Percentiles rank a stretch among this genome's conserved stretches.
These are phyloP conservation scores for Polylopha cassiicola DNA, from an alignment of 2,888 invertebrate genomes.

Conservation along the genomic window DNA sequence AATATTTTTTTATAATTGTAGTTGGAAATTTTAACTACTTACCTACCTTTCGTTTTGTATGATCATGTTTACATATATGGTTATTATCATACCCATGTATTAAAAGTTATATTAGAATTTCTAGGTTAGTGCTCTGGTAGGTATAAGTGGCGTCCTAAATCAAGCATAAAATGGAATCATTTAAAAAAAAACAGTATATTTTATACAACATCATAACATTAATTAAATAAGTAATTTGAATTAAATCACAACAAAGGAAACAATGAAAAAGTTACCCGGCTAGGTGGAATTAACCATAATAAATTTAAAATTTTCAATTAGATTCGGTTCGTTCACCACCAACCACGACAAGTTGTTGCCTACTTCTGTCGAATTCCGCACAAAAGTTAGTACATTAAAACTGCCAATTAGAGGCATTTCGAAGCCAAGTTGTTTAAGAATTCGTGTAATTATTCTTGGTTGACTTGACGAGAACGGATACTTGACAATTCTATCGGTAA, in stretches of 20 bases:
- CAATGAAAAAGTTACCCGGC: slow-evolving; percentile 55
- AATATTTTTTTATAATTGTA: too few species aligned
- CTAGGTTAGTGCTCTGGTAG: too few species aligned
- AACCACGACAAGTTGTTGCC: slow-evolving; percentile 70
- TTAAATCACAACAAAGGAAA: slow-evolving; percentile 44
- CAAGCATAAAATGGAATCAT: too few species aligned
- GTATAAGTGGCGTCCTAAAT: too few species aligned
- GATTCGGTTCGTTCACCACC: slow-evolving; percentile 65
- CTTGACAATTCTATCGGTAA: slow-evolving; percentile 34
- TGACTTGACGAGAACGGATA: slow-evolving; percentile 57
- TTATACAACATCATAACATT: background rate
- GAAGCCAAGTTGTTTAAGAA: slow-evolving; percentile 74
- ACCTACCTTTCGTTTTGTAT: too few species aligned
- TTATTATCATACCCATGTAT: too few species aligned
- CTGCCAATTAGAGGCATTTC: slow-evolving; percentile 75
- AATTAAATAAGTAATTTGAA: background rate
- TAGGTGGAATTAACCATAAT: slow-evolving; percentile 59
- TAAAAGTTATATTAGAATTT: too few species aligned
- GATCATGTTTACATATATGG: too few species aligned
- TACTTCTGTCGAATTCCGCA: slow-evolving; percentile 69
- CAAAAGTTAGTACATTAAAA: slow-evolving; percentile 76
- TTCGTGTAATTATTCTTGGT: slow-evolving; percentile 70
- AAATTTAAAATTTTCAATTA: slow-evolving; percentile 65
- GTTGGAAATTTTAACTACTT: too few species aligned
- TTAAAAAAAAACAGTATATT: too few species aligned